These are phyloP conservation scores for Tragulus kanchil DNA, from an alignment of 2,113 vertebrate genomes.

Conservation along the genomic window DNA sequence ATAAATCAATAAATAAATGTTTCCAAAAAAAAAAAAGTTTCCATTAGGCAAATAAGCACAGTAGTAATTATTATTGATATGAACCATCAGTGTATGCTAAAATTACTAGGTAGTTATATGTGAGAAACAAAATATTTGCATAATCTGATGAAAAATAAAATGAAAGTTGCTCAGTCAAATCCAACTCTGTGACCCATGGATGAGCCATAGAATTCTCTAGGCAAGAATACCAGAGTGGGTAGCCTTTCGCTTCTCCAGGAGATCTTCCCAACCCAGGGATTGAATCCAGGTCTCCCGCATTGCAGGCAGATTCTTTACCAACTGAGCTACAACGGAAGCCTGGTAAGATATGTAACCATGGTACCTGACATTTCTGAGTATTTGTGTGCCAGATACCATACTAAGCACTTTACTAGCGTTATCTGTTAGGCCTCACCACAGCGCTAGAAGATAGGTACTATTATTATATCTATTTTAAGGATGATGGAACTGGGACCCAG, in stretches of 20 bases:
- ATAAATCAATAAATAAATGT: too few relatives aligned
- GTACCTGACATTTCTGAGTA: background rate
- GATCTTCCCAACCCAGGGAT: too few relatives aligned
- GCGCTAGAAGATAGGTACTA: background rate
- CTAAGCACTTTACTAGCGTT: background rate
- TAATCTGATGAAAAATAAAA: background rate
- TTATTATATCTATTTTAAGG: background rate
- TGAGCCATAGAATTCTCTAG: too few relatives aligned
- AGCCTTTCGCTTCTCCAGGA: too few relatives aligned
- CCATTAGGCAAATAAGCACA: background rate
- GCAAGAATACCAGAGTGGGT: too few relatives aligned
- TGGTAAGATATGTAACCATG: background rate
- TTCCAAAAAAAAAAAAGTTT: too few relatives aligned
- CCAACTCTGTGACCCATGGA: too few relatives aligned
- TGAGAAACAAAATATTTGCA: background rate
- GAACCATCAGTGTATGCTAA: background rate
- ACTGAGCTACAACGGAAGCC: too few relatives aligned
- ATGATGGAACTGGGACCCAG: background rate
- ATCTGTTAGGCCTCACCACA: background rate
- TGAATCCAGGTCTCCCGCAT: too few relatives aligned
- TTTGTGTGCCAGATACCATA: background rate
- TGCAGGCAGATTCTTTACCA: too few relatives aligned
- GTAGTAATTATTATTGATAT: background rate
- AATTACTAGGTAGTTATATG: background rate
- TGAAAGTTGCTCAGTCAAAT: too few relatives aligned